These are phyloP conservation scores for Meta bourneti DNA, from an alignment of 2,888 invertebrate genomes.

Conservation along the genomic window DNA sequence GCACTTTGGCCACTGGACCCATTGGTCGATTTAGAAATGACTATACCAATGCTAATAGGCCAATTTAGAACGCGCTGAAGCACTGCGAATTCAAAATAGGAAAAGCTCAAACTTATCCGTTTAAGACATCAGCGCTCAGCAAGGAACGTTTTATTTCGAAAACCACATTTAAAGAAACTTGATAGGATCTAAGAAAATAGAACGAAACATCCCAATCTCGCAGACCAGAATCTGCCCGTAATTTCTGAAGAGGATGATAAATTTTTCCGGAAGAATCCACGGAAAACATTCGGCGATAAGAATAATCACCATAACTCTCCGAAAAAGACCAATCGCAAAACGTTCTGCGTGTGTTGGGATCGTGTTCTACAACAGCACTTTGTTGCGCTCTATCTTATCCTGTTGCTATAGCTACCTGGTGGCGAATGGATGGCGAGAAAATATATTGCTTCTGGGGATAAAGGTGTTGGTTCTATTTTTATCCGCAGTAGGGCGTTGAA, in stretches of 20 bases:
- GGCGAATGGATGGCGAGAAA: constrained; percentile 31
- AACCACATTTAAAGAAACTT: no score
- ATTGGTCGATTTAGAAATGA: no score
- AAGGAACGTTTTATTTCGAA: no score
- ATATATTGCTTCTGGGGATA: constrained; percentile 52
- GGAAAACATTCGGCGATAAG: constrained; percentile 18
- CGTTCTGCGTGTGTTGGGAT: neutral
- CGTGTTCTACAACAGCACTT: constrained; percentile 47
- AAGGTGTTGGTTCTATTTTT: constrained; percentile 63
- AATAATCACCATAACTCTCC: constrained; percentile 44
- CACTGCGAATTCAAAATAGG: no score
- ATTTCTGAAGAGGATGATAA: constrained; percentile 35
- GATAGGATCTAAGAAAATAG: no score
- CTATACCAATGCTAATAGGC: no score
- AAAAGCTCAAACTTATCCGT: no score
- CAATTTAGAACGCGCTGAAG: no score
- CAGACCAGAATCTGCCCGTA: neutral
- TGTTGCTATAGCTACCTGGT: constrained; percentile 59
- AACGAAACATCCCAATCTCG: no score
- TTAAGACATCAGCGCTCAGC: no score
- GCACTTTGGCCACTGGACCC: no score
- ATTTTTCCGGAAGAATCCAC: constrained; percentile 15
- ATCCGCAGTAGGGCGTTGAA: neutral
- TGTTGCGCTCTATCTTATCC: constrained; percentile 44
- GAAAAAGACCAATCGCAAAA: constrained; percentile 33